Evolutionary conservation across 2,113 vertebrate genomes (phyloP), one percentile per base, ranked within the genome.

Genomic region (Prietella phreatophila): DNA sequence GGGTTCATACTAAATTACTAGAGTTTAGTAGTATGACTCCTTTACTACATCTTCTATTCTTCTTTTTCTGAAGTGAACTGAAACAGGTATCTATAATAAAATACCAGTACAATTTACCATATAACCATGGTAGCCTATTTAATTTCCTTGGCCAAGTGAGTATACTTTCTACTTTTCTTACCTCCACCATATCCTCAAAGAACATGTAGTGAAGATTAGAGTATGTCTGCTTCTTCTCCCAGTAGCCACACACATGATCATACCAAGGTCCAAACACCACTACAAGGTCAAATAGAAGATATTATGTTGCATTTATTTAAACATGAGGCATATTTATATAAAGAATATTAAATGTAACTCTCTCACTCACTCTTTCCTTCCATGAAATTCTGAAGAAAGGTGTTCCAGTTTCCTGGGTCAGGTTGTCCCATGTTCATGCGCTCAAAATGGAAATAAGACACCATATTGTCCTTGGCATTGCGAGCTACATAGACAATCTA

Each of bases 381-480:
- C 92, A 95, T 93, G 89, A 96, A 97, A 65, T 87, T 91, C 56
- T 96, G 91, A 2, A 96, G 20, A 71, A 92, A 98, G 19, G 93
- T 94, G 27, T 94, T 95, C 95, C 94, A 96, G n/a, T 95, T 95
- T 83, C 94, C 95, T 85, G 96, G 95, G 0, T 96, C 94, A 73
- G 96, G 96, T 27, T 96, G 0, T 33, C 1, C 71, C 79, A 36
- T 88, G 89, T 93, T 95, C 97, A 98, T 97, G 86, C 94, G 95
- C 81, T 94, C 93, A 92, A 97, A 97, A 88, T 98, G 96, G 89
- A 95, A 97, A 89, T 95, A 97, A 33, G 97, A 97, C 17, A 98
- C 96, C 25, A 93, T 89, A 15, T 84, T 95, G 93, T 98, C 97
- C 90, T 97, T 98, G 27, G 96, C 94, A 87, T 97, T 98, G 90